Conservation (phyloP, 2,113 vertebrate genomes). For the Alces alces region DNA sequence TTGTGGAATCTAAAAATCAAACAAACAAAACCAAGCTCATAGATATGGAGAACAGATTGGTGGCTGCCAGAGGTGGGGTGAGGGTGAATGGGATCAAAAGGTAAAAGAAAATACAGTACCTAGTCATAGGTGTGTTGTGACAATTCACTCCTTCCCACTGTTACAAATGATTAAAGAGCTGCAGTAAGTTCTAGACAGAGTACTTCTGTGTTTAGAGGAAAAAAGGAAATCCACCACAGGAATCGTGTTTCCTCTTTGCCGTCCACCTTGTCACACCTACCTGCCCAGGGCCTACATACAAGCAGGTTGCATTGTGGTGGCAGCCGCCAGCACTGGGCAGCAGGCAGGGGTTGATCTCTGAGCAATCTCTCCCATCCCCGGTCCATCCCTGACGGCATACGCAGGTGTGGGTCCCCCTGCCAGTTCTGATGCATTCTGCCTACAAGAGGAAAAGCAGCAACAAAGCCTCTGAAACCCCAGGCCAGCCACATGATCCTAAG, state of each 20-base stretch:
- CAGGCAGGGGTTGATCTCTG: slow-evolving; percentile 88
- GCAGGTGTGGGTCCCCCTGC: slow-evolving; percentile 78
- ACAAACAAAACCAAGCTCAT: background rate
- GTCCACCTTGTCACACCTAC: slow-evolving; percentile 67
- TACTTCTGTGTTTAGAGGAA: background rate
- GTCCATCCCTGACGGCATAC: slow-evolving; percentile 90
- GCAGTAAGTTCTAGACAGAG: background rate
- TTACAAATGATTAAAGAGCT: background rate
- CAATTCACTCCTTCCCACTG: background rate
- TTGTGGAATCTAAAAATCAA: background rate
- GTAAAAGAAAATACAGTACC: background rate
- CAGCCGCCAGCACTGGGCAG: slow-evolving; percentile 78
- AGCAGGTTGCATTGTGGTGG: slow-evolving; percentile 88
- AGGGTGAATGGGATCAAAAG: background rate
- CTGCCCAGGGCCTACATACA: slow-evolving; percentile 91
- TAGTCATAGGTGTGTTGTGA: background rate
- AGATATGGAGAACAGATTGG: background rate
- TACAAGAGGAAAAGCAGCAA: slow-evolving; percentile 54
- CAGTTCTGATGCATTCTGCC: slow-evolving; percentile 88
- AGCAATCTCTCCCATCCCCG: slow-evolving; percentile 87
- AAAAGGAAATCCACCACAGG: background rate
- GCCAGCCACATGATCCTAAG: accelerated
- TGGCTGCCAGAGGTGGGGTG: background rate
- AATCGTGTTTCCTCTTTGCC: background rate
- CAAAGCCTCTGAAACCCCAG: background rate